These are phyloP conservation scores for Luscinia luscinia DNA, from an alignment of 2,797 vertebrate species.

Conservation along the genomic window DNA sequence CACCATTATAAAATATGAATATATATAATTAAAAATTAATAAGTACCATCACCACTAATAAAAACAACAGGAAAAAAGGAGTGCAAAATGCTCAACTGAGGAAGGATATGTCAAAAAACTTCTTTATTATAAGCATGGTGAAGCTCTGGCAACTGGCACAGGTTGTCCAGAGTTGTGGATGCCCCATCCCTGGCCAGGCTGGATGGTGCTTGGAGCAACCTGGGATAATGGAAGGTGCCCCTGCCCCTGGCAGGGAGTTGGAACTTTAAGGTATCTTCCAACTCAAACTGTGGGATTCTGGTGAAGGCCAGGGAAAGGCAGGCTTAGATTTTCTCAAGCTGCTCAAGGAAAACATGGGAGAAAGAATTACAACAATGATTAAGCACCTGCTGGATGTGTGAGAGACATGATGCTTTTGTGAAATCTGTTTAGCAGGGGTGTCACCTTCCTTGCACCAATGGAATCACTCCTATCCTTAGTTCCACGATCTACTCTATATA, in stretches of 20 bases:
- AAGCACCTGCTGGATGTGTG: too few relatives aligned
- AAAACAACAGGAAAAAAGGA: background rate
- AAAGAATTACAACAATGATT: too few relatives aligned
- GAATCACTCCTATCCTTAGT: too few relatives aligned
- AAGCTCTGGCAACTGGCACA: too few relatives aligned
- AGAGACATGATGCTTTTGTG: too few relatives aligned
- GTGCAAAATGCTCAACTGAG: background rate
- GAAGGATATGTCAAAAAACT: background rate
- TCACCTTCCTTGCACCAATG: too few relatives aligned
- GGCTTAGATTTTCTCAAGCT: too few relatives aligned
- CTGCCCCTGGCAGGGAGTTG: background rate
- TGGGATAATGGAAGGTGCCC: fast-evolving
- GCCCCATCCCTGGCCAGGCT: background rate
- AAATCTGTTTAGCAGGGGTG: too few relatives aligned
- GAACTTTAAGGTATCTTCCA: background rate
- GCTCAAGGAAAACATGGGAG: too few relatives aligned
- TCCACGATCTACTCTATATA: too few relatives aligned
- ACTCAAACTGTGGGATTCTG: background rate
- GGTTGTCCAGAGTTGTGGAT: background rate
- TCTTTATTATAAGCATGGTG: background rate
- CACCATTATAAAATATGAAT: background rate
- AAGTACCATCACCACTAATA: background rate
- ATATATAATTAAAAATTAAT: background rate
- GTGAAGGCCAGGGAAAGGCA: too few relatives aligned
- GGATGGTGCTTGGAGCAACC: background rate